Conservation (phyloP, 30 jellyfish, hydroid and myxozoan species). For the Hydractinia echinata region DNA sequence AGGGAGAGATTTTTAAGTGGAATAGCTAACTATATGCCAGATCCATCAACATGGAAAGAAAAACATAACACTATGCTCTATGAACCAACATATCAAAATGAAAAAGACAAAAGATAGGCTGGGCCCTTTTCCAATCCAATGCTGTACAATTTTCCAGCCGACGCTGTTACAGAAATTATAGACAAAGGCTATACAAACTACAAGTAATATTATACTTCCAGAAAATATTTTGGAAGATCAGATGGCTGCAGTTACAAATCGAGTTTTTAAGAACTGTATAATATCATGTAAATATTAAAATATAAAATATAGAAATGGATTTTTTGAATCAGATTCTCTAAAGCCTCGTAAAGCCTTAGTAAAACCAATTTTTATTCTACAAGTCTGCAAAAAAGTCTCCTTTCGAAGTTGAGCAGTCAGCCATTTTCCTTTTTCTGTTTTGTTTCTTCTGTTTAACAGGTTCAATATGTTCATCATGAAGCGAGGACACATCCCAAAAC, state of each 20-base stretch:
- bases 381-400: conserved; percentile 63
- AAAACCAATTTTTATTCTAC: background rate
- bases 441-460: conserved; percentile 31
- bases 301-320: no score
- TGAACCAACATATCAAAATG: conserved; percentile 56
- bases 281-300: no score
- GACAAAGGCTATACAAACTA: no score
- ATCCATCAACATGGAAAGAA: conserved; percentile 61
- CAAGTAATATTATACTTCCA: no score
- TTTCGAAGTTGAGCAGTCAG: conserved; percentile 20
- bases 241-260: no score
- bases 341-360: no score
- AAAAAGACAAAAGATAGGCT: conserved; percentile 19
- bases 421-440: conserved; percentile 43
- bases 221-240: no score
- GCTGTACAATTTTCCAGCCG: no score
- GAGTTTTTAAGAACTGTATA: no score
- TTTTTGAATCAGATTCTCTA: no score
- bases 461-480: conserved; percentile 33
- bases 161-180: no score
- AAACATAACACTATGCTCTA: conserved; percentile 41
- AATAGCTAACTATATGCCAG: conserved; percentile 84
- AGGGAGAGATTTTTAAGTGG: conserved; percentile 65
- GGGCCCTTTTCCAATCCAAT: no score
- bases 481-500: conserved; percentile 58